Percentiles rank a stretch among this genome's conserved stretches.
phyloP scores from a whole-genome alignment of 2,113 vertebrate genomes.

The Aix galericulata region DNA sequence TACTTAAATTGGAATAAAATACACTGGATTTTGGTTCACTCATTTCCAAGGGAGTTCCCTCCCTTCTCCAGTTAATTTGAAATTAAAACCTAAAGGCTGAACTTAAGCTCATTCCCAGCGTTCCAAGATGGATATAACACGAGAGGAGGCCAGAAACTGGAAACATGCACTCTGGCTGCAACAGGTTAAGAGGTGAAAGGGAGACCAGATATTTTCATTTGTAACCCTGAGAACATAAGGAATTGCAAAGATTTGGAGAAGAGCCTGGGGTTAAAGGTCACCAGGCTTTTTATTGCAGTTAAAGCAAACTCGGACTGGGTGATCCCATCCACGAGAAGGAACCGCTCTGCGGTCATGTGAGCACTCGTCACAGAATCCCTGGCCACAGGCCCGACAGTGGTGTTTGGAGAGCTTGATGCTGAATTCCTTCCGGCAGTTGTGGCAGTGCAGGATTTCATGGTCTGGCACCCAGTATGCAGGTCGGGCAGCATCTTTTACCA shows the following conservation, averaged over 20 bases:
- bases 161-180: slow-evolving; percentile 73
- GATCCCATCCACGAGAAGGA: slow-evolving; percentile 97
- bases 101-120: slow-evolving; percentile 39
- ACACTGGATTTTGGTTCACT: slow-evolving; percentile 61
- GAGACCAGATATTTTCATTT: slow-evolving; percentile 66
- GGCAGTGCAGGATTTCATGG: slow-evolving; percentile 93
- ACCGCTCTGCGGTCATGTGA: slow-evolving; percentile 90
- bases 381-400: slow-evolving; percentile 96
- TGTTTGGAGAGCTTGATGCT: slow-evolving; percentile 94
- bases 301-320: slow-evolving; percentile 94
- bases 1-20: slow-evolving; percentile 68
- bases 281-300: slow-evolving; percentile 94
- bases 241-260: slow-evolving; percentile 75
- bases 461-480: slow-evolving; percentile 98
- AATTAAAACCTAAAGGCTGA: slow-evolving; percentile 60
- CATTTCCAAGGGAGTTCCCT: slow-evolving; percentile 49
- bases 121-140: slow-evolving; percentile 57
- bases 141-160: slow-evolving; percentile 59
- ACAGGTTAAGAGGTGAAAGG: slow-evolving; percentile 64
- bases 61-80: slow-evolving; percentile 31
- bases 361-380: slow-evolving; percentile 95
- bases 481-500: slow-evolving; percentile 94
- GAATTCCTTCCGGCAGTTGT: slow-evolving; percentile 92
- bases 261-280: slow-evolving; percentile 88
- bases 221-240: slow-evolving; percentile 86